Evolutionary conservation across 2,888 invertebrate species (phyloP).

Genomic region (Parnassius apollo): DNA sequence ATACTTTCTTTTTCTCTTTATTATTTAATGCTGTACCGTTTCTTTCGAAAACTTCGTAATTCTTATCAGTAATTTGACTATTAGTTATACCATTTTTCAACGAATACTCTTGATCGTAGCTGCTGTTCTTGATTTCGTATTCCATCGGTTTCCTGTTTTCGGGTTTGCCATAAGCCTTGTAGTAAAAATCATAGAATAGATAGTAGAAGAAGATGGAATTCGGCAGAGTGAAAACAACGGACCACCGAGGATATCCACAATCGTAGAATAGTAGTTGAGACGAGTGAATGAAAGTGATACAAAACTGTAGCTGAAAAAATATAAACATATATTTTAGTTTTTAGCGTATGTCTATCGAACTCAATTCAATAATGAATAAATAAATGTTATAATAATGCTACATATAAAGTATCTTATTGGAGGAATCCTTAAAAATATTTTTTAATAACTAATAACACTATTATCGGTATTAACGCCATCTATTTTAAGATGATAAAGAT

Average conservation of each 20-base stretch:
- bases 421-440: too few relatives aligned
- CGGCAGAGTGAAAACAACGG: slow-evolving; percentile 90
- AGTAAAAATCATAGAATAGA: slow-evolving; percentile 95
- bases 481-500: too few relatives aligned
- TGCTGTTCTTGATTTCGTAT: slow-evolving; percentile 31
- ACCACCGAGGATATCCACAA: slow-evolving; percentile 93
- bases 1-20: slow-evolving; percentile 34
- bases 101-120: slow-evolving; percentile 38
- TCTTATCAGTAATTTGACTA: slow-evolving; percentile 32
- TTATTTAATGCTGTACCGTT: slow-evolving; percentile 26
- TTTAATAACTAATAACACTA: too few relatives aligned
- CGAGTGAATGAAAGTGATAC: slow-evolving; percentile 92
- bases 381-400: too few relatives aligned
- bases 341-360: neutral
- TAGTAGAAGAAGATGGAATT: slow-evolving; percentile 96
- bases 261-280: slow-evolving; percentile 91
- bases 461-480: too few relatives aligned
- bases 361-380: too few relatives aligned
- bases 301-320: slow-evolving; percentile 91
- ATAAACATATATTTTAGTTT: slow-evolving; percentile 43
- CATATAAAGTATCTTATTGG: too few relatives aligned
- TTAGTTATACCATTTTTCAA: slow-evolving; percentile 42
- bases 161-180: slow-evolving; percentile 84
- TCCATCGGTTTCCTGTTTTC: slow-evolving; percentile 43
- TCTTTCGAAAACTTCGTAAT: slow-evolving; percentile 11